These are phyloP conservation scores for Echiichthys vipera DNA, from an alignment of 2,797 vertebrate genomes.

Conservation along the genomic window DNA sequence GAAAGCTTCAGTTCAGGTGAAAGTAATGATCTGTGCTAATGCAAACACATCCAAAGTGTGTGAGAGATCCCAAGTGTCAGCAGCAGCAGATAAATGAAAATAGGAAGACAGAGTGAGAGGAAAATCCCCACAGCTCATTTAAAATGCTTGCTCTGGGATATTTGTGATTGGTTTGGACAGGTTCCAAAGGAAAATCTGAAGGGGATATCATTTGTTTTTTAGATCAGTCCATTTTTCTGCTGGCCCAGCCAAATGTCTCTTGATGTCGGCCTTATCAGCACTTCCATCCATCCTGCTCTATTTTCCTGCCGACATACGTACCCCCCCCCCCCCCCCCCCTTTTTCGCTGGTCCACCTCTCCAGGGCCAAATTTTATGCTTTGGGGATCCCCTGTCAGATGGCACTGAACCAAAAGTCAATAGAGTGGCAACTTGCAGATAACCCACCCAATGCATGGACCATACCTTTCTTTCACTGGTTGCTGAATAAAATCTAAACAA, in stretches of 20 bases:
- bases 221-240: constrained; percentile 64
- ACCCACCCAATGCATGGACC: neutral
- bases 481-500: constrained; percentile 8
- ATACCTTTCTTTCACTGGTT: neutral
- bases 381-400: constrained; percentile 65
- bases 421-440: constrained; percentile 28
- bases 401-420: constrained; percentile 45
- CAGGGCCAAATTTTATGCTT: constrained; percentile 48
- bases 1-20: neutral
- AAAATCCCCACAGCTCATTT: constrained; percentile 45
- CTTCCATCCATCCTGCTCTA: constrained; percentile 80
- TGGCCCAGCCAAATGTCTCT: constrained; percentile 72
- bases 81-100: constrained; percentile 39
- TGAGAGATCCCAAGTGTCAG: constrained; percentile 29
- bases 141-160: constrained; percentile 49
- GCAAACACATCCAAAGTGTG: constrained; percentile 14
- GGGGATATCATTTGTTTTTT: constrained; percentile 73
- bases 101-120: constrained; percentile 37
- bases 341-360: constrained; percentile 41
- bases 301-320: constrained; percentile 73
- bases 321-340: constrained; percentile 22
- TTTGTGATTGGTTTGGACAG: constrained; percentile 64
- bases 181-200: constrained; percentile 73
- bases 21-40: neutral
- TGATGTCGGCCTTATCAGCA: constrained; percentile 79